phyloP scores from a whole-genome alignment of 2,113 vertebrate species.

The Onychorhynchus coronatus region DNA sequence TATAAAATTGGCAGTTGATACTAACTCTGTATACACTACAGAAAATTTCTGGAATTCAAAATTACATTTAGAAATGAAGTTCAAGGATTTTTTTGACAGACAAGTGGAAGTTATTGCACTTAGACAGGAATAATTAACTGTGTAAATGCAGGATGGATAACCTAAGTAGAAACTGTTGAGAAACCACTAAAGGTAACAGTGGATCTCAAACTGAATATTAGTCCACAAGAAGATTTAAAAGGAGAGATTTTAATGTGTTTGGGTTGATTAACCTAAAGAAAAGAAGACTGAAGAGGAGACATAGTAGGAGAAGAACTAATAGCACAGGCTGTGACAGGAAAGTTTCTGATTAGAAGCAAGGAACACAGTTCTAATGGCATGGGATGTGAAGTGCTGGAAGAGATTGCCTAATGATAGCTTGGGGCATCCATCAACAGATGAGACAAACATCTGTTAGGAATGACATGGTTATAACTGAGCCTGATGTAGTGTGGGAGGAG shows the following conservation, averaged over 20 bases:
- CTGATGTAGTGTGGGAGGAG: neutral
- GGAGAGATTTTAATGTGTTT: neutral
- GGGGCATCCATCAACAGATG: neutral
- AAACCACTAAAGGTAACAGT: neutral
- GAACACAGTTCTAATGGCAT: neutral
- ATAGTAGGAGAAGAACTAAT: neutral
- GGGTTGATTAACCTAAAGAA: neutral
- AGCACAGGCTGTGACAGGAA: neutral
- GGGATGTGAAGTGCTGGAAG: neutral
- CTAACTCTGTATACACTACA: neutral
- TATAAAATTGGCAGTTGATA: neutral
- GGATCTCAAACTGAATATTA: neutral
- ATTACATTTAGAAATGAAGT: neutral
- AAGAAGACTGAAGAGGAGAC: neutral
- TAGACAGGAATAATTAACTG: neutral
- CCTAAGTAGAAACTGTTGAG: neutral
- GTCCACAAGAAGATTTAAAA: neutral
- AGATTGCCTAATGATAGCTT: conserved; percentile 7
- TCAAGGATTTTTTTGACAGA: neutral
- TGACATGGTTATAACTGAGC: neutral
- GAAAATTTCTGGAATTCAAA: neutral
- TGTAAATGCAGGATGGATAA: neutral
- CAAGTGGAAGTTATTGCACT: neutral
- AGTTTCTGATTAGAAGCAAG: neutral
- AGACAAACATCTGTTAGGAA: conserved; percentile 37